These are phyloP conservation scores for Antedon mediterranea DNA, from an alignment of 53 echinoderm and acorn worm genomes.

Conservation along the genomic window DNA sequence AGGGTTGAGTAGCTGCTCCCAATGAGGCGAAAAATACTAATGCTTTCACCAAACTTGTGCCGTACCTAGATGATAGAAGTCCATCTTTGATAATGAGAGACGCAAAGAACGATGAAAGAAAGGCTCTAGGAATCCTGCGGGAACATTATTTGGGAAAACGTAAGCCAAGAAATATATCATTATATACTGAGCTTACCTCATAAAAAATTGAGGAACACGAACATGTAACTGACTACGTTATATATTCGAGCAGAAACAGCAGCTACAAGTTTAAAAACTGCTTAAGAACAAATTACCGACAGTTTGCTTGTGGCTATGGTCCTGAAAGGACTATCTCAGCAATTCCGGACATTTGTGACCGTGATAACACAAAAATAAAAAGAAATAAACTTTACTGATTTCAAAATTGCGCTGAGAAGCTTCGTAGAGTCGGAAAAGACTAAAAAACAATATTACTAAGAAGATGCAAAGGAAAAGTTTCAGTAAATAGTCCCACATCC, in stretches of 20 bases:
- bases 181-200: constrained; percentile 27
- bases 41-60: constrained; percentile 20
- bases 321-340: constrained; percentile 14
- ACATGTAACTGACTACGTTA: constrained; percentile 24
- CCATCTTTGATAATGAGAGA: constrained; percentile 17
- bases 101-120: constrained; percentile 15
- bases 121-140: constrained; percentile 4
- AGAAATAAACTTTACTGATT: not conserved
- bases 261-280: constrained; percentile 10
- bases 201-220: constrained; percentile 2
- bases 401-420: constrained; percentile 5
- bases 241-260: constrained; percentile 23
- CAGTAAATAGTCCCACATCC: constrained; percentile 12
- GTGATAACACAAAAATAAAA: not conserved
- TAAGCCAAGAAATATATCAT: constrained; percentile 19
- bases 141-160: constrained; percentile 17
- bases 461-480: constrained; percentile 19
- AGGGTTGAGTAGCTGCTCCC: not conserved
- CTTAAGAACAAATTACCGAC: constrained; percentile 24
- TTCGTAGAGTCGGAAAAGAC: constrained; percentile 22
- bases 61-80: constrained; percentile 20
- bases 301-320: constrained; percentile 25
- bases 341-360: constrained; percentile 18
- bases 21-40: constrained; percentile 14
- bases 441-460: constrained; percentile 22